These are phyloP conservation scores for Mechanitis mazaeus DNA, from an alignment of 2,888 invertebrate genomes.

Conservation along the genomic window DNA sequence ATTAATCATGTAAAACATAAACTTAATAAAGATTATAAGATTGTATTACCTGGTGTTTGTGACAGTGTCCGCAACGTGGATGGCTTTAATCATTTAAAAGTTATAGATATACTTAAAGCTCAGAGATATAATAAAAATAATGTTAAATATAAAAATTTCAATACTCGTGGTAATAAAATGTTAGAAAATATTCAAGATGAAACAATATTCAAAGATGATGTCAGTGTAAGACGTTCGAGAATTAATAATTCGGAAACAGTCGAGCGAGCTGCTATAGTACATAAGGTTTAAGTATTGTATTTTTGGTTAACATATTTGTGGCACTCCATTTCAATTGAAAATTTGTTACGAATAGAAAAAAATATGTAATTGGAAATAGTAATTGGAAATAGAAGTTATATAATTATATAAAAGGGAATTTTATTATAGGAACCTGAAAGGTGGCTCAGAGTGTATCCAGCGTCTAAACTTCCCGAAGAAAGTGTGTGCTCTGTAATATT, in stretches of 20 bases:
- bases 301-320: background rate
- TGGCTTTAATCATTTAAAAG: slow-evolving; percentile 18
- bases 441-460: slow-evolving; percentile 77
- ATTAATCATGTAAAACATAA: slow-evolving; percentile 35
- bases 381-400: no score
- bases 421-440: slow-evolving; percentile 41
- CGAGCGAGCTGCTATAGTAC: slow-evolving; percentile 28
- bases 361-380: background rate
- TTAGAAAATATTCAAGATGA: slow-evolving; percentile 14
- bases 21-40: slow-evolving; percentile 31
- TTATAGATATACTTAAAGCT: slow-evolving; percentile 14
- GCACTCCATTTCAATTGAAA: background rate
- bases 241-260: slow-evolving; percentile 17
- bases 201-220: slow-evolving; percentile 10
- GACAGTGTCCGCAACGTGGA: slow-evolving; percentile 30
- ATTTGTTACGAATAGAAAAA: background rate
- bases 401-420: background rate
- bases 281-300: slow-evolving; percentile 32
- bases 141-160: slow-evolving; percentile 12
- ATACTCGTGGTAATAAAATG: slow-evolving; percentile 28
- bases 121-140: slow-evolving; percentile 12
- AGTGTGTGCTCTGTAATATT: slow-evolving; percentile 54
- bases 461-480: slow-evolving; percentile 54
- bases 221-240: slow-evolving; percentile 10
- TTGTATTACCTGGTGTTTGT: slow-evolving; percentile 40